phyloP scores from a whole-genome alignment of 2,113 vertebrate species.

The Panthera tigris region DNA sequence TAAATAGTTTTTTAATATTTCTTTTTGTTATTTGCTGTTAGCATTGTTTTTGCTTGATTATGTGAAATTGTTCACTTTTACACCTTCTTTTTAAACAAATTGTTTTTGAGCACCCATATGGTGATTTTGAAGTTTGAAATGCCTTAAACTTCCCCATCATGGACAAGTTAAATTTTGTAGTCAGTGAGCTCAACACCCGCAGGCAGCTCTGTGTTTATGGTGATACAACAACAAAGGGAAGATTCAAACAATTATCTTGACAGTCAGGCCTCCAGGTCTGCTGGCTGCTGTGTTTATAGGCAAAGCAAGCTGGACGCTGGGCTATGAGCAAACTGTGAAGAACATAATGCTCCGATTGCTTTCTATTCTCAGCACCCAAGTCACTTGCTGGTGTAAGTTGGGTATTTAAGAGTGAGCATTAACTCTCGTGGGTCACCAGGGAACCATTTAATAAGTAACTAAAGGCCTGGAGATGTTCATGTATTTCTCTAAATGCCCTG shows the following conservation, averaged over 20 bases:
- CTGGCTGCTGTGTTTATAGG: conserved; percentile 29
- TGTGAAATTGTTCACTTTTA: not conserved
- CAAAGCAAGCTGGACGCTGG: not conserved
- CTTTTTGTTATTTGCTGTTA: conserved; percentile 9
- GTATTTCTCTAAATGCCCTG: conserved; percentile 47
- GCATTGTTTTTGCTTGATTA: conserved; percentile 10
- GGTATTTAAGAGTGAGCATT: conserved; percentile 55
- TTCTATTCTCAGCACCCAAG: not conserved
- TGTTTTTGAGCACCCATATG: not conserved
- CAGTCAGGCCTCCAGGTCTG: not conserved
- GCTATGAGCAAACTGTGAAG: not conserved
- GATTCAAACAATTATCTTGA: conserved; percentile 41
- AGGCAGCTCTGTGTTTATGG: not conserved
- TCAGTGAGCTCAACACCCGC: not conserved
- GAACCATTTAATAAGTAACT: conserved; percentile 74
- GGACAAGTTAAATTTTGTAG: not conserved
- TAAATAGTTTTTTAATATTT: conserved; percentile 51
- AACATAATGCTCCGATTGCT: not conserved
- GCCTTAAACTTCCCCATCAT: not conserved
- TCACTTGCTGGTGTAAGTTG: conserved; percentile 37
- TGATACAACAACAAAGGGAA: not conserved
- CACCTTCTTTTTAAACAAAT: not conserved
- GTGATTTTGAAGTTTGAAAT: conserved; percentile 21
- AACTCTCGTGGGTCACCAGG: conserved; percentile 43
- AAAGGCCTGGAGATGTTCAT: conserved; percentile 51